phyloP scores from a whole-genome alignment of 2,797 vertebrate species.

The Pteropus rufus region DNA sequence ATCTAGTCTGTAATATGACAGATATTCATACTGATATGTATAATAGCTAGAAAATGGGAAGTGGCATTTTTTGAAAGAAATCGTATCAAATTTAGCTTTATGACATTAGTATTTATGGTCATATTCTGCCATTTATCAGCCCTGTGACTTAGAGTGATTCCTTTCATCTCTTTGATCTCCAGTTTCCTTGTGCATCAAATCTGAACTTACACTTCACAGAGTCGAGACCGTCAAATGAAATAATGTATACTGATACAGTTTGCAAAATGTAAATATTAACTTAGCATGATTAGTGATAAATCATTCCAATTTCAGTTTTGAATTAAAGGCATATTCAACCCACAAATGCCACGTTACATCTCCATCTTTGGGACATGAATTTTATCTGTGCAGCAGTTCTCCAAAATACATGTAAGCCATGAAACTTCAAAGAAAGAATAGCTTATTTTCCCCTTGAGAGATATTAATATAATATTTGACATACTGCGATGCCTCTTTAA shows the following conservation, averaged over 20 bases:
- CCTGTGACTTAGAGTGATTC: background rate
- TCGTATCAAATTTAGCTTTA: background rate
- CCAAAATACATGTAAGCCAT: background rate
- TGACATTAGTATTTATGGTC: background rate
- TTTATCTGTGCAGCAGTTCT: background rate
- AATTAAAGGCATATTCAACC: background rate
- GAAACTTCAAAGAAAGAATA: background rate
- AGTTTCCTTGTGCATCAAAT: background rate
- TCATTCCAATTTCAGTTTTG: background rate
- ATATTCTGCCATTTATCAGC: background rate
- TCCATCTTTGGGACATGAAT: background rate
- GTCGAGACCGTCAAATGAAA: background rate
- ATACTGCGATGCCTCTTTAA: background rate
- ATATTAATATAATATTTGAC: background rate
- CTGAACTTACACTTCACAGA: background rate
- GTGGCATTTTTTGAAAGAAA: background rate
- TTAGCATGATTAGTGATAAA: background rate
- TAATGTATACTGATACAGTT: background rate
- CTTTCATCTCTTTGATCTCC: background rate
- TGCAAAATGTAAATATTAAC: background rate
- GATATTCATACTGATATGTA: background rate
- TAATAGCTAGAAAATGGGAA: background rate
- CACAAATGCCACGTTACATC: background rate
- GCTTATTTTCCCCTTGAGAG: background rate
- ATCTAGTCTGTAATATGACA: background rate